Evolutionary conservation across 2,113 vertebrate species (phyloP).

Genomic region (Oplegnathus fasciatus): DNA sequence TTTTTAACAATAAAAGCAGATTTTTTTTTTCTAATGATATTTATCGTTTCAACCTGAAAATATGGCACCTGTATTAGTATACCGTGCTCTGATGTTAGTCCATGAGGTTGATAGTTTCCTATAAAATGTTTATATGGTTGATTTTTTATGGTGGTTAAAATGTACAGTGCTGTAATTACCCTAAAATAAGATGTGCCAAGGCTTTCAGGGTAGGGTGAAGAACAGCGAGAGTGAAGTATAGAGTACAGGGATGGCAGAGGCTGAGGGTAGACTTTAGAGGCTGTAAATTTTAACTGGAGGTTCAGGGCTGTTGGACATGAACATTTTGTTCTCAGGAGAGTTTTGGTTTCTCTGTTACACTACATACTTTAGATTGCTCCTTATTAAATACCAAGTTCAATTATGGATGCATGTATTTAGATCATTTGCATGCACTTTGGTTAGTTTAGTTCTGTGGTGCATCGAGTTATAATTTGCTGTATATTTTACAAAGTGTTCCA

Average conservation of each 20-base stretch:
- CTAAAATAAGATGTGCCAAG: conserved; percentile 27
- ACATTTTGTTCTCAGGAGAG: conserved; percentile 47
- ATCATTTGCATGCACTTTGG: background rate
- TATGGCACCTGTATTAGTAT: background rate
- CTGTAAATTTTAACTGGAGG: conserved; percentile 33
- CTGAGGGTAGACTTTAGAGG: conserved; percentile 23
- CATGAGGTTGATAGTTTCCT: background rate
- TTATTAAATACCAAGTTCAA: conserved; percentile 1
- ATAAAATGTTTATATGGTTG: conserved; percentile 24
- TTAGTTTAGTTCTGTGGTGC: background rate
- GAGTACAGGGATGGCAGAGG: conserved; percentile 11
- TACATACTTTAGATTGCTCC: background rate
- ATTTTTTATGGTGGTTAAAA: conserved; percentile 33
- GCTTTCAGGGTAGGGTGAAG: conserved; percentile 1
- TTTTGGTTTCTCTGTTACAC: conserved; percentile 4
- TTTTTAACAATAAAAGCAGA: background rate
- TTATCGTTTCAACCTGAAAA: background rate
- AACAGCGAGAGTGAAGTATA: background rate
- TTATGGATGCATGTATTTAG: background rate
- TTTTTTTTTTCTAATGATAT: background rate
- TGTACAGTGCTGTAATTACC: conserved; percentile 15
- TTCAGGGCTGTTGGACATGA: conserved; percentile 16
- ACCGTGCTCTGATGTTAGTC: background rate
- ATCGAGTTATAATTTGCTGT: background rate
- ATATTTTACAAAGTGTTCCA: background rate